phyloP scores from a whole-genome alignment of 2,113 vertebrate species.

The Onychostoma macrolepis region DNA sequence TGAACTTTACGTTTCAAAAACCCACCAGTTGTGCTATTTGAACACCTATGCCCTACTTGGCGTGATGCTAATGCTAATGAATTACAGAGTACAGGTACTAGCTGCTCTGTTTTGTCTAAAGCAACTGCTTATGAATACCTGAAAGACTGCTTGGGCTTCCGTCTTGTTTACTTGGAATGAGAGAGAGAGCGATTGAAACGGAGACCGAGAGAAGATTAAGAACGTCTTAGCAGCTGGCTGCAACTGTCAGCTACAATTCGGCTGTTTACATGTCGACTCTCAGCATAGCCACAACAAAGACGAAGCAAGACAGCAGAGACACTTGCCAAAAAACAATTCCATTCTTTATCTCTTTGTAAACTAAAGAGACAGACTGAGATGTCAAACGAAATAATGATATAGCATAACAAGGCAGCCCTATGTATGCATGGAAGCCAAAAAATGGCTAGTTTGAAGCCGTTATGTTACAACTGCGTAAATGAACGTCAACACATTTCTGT shows the following conservation, averaged over 20 bases:
- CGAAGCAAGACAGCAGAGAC: constrained; percentile 26
- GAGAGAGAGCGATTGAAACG: constrained; percentile 6
- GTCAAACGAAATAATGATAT: constrained; percentile 39
- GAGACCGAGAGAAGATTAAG: constrained; percentile 33
- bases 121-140: constrained; percentile 68
- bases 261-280: constrained; percentile 51
- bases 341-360: constrained; percentile 53
- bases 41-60: background rate
- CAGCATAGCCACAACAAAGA: constrained; percentile 53
- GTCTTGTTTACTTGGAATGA: constrained; percentile 47
- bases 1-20: background rate
- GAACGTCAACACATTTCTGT: constrained; percentile 43
- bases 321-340: constrained; percentile 38
- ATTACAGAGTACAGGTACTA: background rate
- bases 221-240: constrained; percentile 51
- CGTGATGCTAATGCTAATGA: constrained; percentile 2
- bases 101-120: constrained; percentile 64
- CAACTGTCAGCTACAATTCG: constrained; percentile 47
- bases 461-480: constrained; percentile 22
- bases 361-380: constrained; percentile 27
- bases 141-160: constrained; percentile 62
- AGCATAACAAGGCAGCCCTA: constrained; percentile 6
- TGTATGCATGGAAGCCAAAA: constrained; percentile 12
- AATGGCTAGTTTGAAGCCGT: constrained; percentile 18
- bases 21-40: background rate